Evolutionary conservation across 2,888 invertebrate genomes (phyloP), one percentile per base, ranked within the genome.

Genomic region (Periphyllus acericola): DNA sequence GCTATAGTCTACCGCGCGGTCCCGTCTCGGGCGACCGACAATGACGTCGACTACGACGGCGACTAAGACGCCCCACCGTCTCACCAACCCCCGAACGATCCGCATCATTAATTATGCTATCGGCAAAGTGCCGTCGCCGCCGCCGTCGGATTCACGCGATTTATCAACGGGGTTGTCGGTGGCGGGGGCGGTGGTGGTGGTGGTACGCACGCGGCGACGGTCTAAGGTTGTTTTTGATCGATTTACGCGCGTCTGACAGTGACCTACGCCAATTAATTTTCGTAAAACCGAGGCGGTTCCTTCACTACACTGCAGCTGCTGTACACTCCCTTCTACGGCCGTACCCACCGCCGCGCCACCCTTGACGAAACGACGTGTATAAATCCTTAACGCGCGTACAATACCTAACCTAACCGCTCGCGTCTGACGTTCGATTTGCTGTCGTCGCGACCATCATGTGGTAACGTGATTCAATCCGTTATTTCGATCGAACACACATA

Each of bases 211-310:
- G n/a, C n/a, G n/a, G n/a, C n/a, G 46, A 19, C 76, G 21, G 5
- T 40, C 32, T 36, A 36, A 36, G 6, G 19, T 40, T 60, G 17
- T 40, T 52, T 60, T 66, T 86, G 71, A 72, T 79, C 86, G 86
- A 85, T 85, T 86, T 52, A 29, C 32, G 21, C 79, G 52, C 76
- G 85, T 32, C 52, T 55, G 79, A 85, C 85, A 52, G 85, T 71
- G 85, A 86, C 86, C 86, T 86, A 86, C 71, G 25, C 79, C 86
- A 86, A 86, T 80, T 86, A 80, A 79, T 86, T 79, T 80, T 60
- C 86, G 71, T 55, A 52, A 71, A 72, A 86, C 79, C 86, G 36
- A 52, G 86, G 86, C 71, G 55, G n/a, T 17, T 14, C 4, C 29
- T n/a, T 29, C 25, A 2, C 9, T 3, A 6, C 71, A 25, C 29